Evolutionary conservation across 2,797 vertebrate genomes (phyloP), one percentile per base, ranked within the genome.

Genomic region (Lateolabrax maculatus): DNA sequence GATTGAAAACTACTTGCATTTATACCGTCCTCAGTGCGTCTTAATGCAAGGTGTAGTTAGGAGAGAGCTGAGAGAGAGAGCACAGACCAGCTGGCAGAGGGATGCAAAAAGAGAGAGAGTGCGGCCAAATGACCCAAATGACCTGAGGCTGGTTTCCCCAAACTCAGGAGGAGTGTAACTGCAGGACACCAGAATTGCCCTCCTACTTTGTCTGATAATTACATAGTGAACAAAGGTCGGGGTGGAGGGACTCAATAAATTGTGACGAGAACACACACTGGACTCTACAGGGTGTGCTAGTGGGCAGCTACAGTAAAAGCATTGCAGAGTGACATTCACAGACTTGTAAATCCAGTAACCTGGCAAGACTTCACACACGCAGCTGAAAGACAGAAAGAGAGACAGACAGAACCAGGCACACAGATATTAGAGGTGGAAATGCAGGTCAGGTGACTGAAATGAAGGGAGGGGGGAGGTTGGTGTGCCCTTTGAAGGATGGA

Each of bases 291-390:
- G 21, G 37, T 79, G 56, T 75, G 71, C 52, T 36, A 57, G n/a
- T 75, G 19, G 60, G 66, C 63, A 75, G 52, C 58, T 52, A 21
- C 21, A 66, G 25, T 70, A 49, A 71, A 57, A 44, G 25, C 58
- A 69, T 25, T 23, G 27, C 31, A 65, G 58, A 57, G 71, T 61
- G 86, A 77, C 63, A 70, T 75, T 84, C 31, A 78, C 36, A 75
- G 80, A 69, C 79, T 72, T 79, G 65, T 73, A 81, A 88, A 83
- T 86, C 61, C 81, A 78, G 25, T 65, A 81, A 82, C 16, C 82
- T 83, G 62, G 70, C 75, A 86, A 56, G 63, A 57, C 72, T 79
- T 90, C 70, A 86, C 49, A 77, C 19, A 51, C 41, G 71, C 25
- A 75, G 19, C 34, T 13, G 44, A 80, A 44, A 79, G 43, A 37